These are phyloP conservation scores for Eclectus roratus DNA, from an alignment of 2,113 vertebrate species.

Conservation along the genomic window DNA sequence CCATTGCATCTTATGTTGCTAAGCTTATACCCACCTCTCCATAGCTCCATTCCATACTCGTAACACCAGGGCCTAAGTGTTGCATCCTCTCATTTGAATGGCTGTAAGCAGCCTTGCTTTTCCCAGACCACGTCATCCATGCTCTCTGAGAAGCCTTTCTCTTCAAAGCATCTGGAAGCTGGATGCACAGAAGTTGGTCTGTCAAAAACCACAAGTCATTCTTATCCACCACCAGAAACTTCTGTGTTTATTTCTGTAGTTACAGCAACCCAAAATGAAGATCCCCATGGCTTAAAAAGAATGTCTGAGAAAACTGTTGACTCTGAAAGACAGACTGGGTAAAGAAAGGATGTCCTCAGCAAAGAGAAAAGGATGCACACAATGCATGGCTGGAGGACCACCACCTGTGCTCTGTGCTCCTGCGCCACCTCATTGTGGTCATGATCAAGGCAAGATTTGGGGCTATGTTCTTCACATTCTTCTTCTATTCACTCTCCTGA, in stretches of 20 bases:
- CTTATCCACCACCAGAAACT: conserved; percentile 16
- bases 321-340: not conserved
- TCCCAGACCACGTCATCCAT: not conserved
- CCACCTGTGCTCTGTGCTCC: not conserved
- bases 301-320: not conserved
- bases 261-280: not conserved
- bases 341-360: not conserved
- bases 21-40: not conserved
- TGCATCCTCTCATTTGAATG: not conserved
- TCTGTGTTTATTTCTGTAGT: conserved; percentile 33
- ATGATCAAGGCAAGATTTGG: not conserved
- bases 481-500: not conserved
- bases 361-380: not conserved
- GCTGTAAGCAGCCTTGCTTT: not conserved
- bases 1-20: fast-evolving
- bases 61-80: not conserved
- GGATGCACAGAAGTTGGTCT: not conserved
- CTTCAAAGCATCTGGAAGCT: not conserved
- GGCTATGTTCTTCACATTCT: not conserved
- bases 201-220: conserved; percentile 24
- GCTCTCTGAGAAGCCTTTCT: not conserved
- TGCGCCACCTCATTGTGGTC: not conserved
- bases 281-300: not conserved
- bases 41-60: not conserved
- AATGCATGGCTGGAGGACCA: fast-evolving